A percentile compares a stretch with the other conserved stretches of the same genome.
Conservation (phyloP, 2,888 invertebrate genomes). For the Drosophila affinis region DNA sequence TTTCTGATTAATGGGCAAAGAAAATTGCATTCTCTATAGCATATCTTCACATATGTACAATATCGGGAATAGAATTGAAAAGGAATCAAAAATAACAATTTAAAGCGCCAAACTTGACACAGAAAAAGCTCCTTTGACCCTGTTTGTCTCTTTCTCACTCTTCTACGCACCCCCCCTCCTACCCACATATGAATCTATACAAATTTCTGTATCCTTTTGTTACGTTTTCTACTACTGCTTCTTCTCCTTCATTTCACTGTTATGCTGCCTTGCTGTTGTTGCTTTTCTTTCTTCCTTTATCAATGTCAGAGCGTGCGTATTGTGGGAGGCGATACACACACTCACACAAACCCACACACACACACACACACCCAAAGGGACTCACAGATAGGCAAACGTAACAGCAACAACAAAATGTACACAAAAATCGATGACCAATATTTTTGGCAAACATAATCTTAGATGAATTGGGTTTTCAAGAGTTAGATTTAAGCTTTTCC, state of each 20-base stretch:
- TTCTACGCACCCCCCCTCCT: constrained; percentile 9
- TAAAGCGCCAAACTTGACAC: constrained; percentile 54
- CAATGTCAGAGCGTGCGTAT: constrained; percentile 69
- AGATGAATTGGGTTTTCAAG: constrained; percentile 5
- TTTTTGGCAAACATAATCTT: constrained; percentile 40
- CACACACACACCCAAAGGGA: constrained; percentile 35
- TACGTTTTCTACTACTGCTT: constrained; percentile 17
- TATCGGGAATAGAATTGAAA: constrained; percentile 18
- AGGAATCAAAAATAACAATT: constrained; percentile 10
- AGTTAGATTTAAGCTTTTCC: neutral
- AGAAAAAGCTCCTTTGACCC: constrained; percentile 24
- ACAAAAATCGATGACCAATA: constrained; percentile 80
- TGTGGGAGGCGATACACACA: constrained; percentile 41
- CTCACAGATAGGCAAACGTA: constrained; percentile 56
- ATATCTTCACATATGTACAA: neutral
- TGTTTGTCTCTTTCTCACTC: neutral
- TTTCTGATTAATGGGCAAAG: constrained; percentile 34
- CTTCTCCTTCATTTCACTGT: neutral
- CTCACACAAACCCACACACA: constrained; percentile 42
- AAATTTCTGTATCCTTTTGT: constrained; percentile 73
- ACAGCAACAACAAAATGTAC: constrained; percentile 63
- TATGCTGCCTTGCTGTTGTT: constrained; percentile 17
- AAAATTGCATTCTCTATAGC: constrained; percentile 30
- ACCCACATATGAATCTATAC: constrained; percentile 12
- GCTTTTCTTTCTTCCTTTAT: constrained; percentile 63